Evolutionary conservation across 2,797 vertebrate genomes (phyloP), one percentile per base, ranked within the genome.

Genomic region (Tenualosa thibaudeaui): DNA sequence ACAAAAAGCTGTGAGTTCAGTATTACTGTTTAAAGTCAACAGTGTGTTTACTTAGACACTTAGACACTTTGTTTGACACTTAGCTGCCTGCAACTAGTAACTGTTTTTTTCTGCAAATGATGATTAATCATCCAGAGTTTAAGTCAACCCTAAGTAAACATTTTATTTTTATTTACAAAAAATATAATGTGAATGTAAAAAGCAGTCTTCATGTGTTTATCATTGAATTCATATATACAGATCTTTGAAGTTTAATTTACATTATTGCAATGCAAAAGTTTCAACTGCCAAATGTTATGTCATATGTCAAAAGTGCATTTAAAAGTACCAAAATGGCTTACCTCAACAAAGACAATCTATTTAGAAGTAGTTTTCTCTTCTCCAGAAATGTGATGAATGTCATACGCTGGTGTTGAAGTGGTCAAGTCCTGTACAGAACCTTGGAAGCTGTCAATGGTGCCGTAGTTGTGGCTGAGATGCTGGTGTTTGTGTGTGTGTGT

Each of bases 391-490:
- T 22, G 71, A 40, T 78, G 40, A 78, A 75, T 37, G 37, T 17
- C 71, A 22, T 12, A 15, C 40, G 40, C 19, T 22, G 37, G 17
- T 43, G n/a, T 24, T 62, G 37, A 46, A 46, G 71, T 78, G 71
- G 71, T 78, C 71, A 40, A 78, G 71, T 43, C 40, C 15, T 46
- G 17, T 78, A 8, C 40, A 46, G 37, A 62, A 78, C 40, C 40
- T 17, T 43, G 40, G 2, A 6, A 78, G 65, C 53, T 85, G 15
- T 87, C 81, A 43, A 24, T 50, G 81, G 65, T 78, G 81, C 82
- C 84, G 85, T 87, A 81, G 87, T 75, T 31, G 26, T 56, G 83
- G 49, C 84, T 84, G 75, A 46, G 71, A 78, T 75, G 31, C 68
- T 43, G 68, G 71, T 46, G 37, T 37, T 9, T 2, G 68, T 75